Base-by-base conservation (phyloP, 2,888 invertebrate genomes). In the Dilophus febrilis region DNA sequence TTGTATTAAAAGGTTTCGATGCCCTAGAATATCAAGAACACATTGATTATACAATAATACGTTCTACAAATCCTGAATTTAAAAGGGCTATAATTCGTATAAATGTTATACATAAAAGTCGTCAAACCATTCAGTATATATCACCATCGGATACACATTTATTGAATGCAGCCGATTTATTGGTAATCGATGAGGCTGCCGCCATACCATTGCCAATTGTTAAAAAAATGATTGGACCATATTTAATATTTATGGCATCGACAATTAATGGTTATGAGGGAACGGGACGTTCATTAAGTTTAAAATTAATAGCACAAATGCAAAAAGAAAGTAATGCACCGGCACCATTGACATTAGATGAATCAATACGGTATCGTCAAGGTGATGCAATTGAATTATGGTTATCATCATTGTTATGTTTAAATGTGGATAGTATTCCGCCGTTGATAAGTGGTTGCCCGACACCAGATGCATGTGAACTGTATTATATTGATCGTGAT, bases 231-330 rank as follows among this genome's bases (percentile, higher is more conserved):
- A 68, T 87, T 41, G 85, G 84, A 0, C 90, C 94, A 0, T 94
- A 94, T 52, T 69, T 97, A 28, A 85, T 91, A 11, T 87, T 99
- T 56, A 73, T 99, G 55, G 81, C 98, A 0, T 98, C 97, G 0
- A 98, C 98, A 0, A 86, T 97, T 32, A 88, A 94, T 53, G 98
- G 98, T 1, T 97, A 97, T 58, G 97, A 97, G 65, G 97, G 98
- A 40, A 98, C 98, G 0, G 98, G 98, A 0, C 69, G 98, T 10
- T 94, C 95, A 0, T 66, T 99, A 17, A 92, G 94, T 0, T 65
- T 98, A 40, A 99, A 99, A 61, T 67, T 99, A 16, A 74, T 99
- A 40, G 81, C 91, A 38, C 88, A 97, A 56, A 66, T 99, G 40
- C 73, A 73, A 50, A 69, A 66, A 8, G 66, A 70, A 31, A 69